phyloP scores from a whole-genome alignment of 1,140 invertebrate species.

The Akabosia matsudoensis region DNA sequence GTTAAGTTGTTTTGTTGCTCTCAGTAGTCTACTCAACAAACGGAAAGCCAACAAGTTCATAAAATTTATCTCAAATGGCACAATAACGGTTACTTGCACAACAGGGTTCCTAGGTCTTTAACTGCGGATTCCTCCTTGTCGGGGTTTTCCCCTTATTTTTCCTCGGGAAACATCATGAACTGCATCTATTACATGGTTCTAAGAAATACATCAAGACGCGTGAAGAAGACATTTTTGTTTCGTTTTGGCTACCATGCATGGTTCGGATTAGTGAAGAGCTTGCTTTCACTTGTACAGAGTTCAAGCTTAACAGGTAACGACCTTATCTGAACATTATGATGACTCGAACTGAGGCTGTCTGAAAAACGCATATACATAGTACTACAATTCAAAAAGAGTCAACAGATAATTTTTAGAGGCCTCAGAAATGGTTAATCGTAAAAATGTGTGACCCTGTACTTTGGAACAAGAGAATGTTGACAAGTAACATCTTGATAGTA shows the following conservation, averaged over 20 bases:
- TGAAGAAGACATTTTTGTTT: no score
- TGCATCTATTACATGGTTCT: neutral
- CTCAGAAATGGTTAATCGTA: no score
- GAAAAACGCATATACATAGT: neutral
- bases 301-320: no score
- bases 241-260: no score
- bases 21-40: slow-evolving; percentile 22
- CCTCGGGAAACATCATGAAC: neutral
- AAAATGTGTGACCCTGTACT: no score
- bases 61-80: slow-evolving; percentile 23
- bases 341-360: neutral
- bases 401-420: no score
- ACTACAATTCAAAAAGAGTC: neutral
- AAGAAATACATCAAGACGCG: no score
- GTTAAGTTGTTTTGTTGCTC: slow-evolving; percentile 25
- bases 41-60: slow-evolving; percentile 20
- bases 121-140: slow-evolving; percentile 19
- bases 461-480: no score
- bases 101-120: slow-evolving; percentile 12
- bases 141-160: neutral
- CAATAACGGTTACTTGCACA: slow-evolving; percentile 23
- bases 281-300: no score
- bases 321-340: neutral
- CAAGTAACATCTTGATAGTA: no score
- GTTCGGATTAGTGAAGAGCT: no score